phyloP scores from a whole-genome alignment of 2,797 vertebrate species.

The Acanthopagrus latus region DNA sequence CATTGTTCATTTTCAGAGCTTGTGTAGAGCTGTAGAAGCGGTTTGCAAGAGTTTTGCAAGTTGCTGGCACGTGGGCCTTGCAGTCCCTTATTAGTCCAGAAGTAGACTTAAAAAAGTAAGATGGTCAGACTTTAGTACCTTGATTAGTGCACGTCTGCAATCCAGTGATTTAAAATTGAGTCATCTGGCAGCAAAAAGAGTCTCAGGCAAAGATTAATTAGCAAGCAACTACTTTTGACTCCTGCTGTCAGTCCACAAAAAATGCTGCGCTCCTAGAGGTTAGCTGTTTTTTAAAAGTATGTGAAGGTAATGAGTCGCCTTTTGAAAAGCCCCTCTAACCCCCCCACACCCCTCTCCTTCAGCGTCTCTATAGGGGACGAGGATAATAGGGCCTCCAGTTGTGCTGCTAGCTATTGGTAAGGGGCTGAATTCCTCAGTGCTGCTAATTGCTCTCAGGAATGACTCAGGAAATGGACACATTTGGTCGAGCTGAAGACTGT shows the following conservation, averaged over 20 bases:
- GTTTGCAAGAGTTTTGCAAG: slow-evolving; percentile 54
- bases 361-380: slow-evolving; percentile 64
- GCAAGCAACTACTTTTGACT: slow-evolving; percentile 27
- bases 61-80: slow-evolving; percentile 46
- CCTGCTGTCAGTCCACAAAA: slow-evolving; percentile 34
- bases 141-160: slow-evolving; percentile 31
- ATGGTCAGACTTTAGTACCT: slow-evolving; percentile 29
- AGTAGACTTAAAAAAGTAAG: slow-evolving; percentile 42
- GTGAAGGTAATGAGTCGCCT: slow-evolving; percentile 54
- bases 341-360: slow-evolving; percentile 21
- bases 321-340: slow-evolving; percentile 37
- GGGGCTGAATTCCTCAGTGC: slow-evolving; percentile 74
- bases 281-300: slow-evolving; percentile 35
- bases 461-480: slow-evolving; percentile 79
- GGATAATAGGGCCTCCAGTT: slow-evolving; percentile 75
- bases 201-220: slow-evolving; percentile 32
- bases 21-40: slow-evolving; percentile 28
- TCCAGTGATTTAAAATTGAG: slow-evolving; percentile 35
- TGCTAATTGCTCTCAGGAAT: slow-evolving; percentile 81
- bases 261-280: background rate
- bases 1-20: slow-evolving; percentile 66
- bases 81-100: slow-evolving; percentile 43
- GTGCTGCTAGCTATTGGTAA: slow-evolving; percentile 58
- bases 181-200: slow-evolving; percentile 25
- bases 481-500: slow-evolving; percentile 56